Base-by-base conservation (phyloP, 92 coral and sea anemone species). In the Epizoanthus stellaris region DNA sequence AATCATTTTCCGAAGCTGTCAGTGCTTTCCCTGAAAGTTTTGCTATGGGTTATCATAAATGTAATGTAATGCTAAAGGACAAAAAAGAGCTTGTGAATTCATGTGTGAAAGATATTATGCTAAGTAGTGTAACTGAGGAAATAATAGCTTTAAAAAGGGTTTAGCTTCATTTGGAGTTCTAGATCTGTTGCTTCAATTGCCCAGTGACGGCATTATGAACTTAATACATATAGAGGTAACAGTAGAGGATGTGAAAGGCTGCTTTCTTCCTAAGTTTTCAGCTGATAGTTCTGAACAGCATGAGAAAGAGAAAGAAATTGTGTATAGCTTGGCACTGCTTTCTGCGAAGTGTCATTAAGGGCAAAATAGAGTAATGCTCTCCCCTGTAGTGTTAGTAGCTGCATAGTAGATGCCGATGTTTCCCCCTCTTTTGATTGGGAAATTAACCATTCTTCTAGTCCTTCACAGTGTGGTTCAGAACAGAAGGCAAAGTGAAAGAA, bases 1-100 rank as follows among this genome's bases (percentile, higher is more conserved):
- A 39, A 42, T 75, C 85, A 76, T 76, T 89, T 84, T 54, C 53
- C 49, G 70, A 70, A 60, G n/a, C 76, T 49, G 86, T 85, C 36
- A 61, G 23, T 30, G 69, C 57, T 25, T 90, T 82, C 65, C 87
- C 87, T 30, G 90, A 90, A 68, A 47, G 90, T 3, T 87, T 87
- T 90, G 90, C 82, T 71, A 82, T 86, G 93, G 93, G 90, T 10
- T 86, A 90, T 53, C 86, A 84, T 3, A 90, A 90, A 82, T 82
- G 82, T 42, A 80, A 84, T 67, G 47, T 87, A 40, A 56, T 62
- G 10, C 70, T 90, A 40, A 65, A 87, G 21, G 88, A 87, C 82
- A 87, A 87, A 64, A 77, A 71, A 65, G 91, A 87, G 10, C 71
- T 90, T 43, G 47, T 87, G 54, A 84, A 68, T 63, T 75, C 86